phyloP scores from a whole-genome alignment of 2,113 vertebrate genomes.

The Laticauda colubrina region DNA sequence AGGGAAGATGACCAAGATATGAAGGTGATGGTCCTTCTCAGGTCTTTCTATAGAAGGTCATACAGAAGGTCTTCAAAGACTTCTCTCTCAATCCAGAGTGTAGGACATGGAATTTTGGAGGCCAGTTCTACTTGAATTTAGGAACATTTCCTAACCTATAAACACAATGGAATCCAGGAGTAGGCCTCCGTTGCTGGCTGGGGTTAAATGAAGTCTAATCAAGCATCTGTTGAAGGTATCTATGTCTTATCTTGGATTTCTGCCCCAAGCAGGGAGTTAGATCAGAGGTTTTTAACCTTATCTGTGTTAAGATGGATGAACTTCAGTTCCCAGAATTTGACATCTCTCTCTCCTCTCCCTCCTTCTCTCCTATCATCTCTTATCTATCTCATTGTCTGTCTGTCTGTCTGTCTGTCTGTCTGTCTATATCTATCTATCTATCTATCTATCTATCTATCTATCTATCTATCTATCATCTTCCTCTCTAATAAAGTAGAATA shows the following conservation, averaged over 20 bases:
- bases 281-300: not conserved
- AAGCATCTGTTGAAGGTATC: not conserved
- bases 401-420: too few relatives aligned
- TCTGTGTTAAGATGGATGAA: not conserved
- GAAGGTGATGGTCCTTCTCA: not conserved
- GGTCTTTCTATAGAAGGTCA: not conserved
- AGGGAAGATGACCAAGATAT: not conserved
- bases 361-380: too few relatives aligned
- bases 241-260: not conserved
- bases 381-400: too few relatives aligned
- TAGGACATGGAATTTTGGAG: not conserved
- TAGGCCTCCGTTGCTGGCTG: not conserved
- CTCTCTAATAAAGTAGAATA: too few relatives aligned
- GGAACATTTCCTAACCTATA: not conserved
- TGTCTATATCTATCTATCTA: too few relatives aligned
- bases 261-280: not conserved
- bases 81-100: not conserved
- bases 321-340: too few relatives aligned
- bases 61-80: not conserved
- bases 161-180: not conserved
- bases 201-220: not conserved
- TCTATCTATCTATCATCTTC: too few relatives aligned
- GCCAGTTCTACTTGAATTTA: not conserved
- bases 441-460: too few relatives aligned
- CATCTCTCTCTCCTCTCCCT: too few relatives aligned